Evolutionary conservation across 2,888 invertebrate genomes (phyloP), one percentile per base, ranked within the genome.

Genomic region (Acanthosepion lycidas): DNA sequence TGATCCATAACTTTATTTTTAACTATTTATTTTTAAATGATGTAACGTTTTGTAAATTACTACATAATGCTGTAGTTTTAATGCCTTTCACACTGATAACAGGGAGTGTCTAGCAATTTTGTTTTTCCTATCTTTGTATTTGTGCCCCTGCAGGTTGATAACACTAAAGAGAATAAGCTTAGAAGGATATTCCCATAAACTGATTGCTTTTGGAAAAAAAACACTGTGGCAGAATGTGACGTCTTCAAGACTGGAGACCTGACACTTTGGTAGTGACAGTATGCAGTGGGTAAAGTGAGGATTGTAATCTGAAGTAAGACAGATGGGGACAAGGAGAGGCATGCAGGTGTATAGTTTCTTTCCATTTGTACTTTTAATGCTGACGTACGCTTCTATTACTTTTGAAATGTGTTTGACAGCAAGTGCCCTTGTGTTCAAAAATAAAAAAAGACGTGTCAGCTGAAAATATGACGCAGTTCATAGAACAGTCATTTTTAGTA

Each of bases 371-470:
- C 78, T 78, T 78, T 78, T 78, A 78, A 78, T 78, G n/a, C 15
- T 28, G 78, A 78, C 78, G 15, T 78, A 78, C 9, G 78, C n/a
- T 78, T 78, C n/a, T 78, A 78, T 78, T 78, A 78, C n/a, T 28
- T 78, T 78, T 78, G 9, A 28, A 78, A 78, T 78, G 78, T 78
- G n/a, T 78, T 28, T 78, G 78, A 78, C 78, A 78, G 78, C 78
- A 78, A 78, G 78, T 78, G n/a, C 78, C 78, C 78, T 78, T 78
- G n/a, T 78, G 78, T 78, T 78, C n/a, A 78, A 78, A 78, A n/a
- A 64, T 64, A 20, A 59, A n/a, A n/a, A 78, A 12, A 78, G 78
- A 28, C 3, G 8, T 15, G 78, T n/a, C 78, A 78, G 78, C 78
- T 28, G 78, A n/a, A 78, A 78, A 78, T n/a, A 6, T 78, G 78